Conservation (phyloP, 2,888 invertebrate species). For the Meta bourneti region DNA sequence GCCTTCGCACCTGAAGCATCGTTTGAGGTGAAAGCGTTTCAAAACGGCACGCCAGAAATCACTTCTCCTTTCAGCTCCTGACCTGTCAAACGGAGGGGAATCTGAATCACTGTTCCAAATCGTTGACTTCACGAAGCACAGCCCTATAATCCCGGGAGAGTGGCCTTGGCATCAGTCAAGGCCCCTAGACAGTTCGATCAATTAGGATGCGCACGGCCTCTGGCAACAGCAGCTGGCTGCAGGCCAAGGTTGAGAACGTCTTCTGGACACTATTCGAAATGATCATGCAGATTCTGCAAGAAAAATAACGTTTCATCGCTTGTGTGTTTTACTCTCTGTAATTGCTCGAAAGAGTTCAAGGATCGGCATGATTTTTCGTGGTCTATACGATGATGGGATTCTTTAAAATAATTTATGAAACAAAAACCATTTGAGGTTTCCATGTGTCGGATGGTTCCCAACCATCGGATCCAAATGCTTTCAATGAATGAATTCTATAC, state of each 20-base stretch:
- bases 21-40: background rate
- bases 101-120: constrained; percentile 44
- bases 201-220: constrained; percentile 60
- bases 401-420: background rate
- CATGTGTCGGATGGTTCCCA: too few species aligned
- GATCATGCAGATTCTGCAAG: background rate
- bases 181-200: constrained; percentile 66
- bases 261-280: background rate
- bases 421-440: background rate
- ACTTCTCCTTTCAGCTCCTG: background rate
- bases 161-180: constrained; percentile 69
- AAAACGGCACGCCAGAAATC: background rate
- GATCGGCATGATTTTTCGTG: background rate
- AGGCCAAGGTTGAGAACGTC: background rate
- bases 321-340: background rate
- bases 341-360: background rate
- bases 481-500: too few species aligned
- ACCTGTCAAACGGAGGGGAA: background rate
- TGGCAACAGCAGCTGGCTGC: too few species aligned
- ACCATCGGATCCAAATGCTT: too few species aligned
- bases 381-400: background rate
- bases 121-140: background rate
- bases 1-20: constrained; percentile 20
- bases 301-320: background rate
- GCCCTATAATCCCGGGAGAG: constrained; percentile 1